phyloP scores from a whole-genome alignment of 35 echinoderm and acorn worm species.

The Amphiura filiformis region DNA sequence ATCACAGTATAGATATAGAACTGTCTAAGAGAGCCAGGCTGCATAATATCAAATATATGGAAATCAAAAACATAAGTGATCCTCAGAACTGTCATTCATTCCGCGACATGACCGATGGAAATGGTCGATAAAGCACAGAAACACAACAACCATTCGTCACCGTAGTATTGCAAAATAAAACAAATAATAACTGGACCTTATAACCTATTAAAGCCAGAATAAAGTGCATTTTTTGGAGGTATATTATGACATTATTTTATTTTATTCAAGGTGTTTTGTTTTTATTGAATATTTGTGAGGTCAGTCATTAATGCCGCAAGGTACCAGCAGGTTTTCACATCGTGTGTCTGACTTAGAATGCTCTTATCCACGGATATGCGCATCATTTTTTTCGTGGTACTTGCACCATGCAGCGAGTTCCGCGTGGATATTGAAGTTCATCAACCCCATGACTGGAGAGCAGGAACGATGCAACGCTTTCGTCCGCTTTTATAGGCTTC shows the following conservation, averaged over 20 bases:
- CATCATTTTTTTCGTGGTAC: background rate
- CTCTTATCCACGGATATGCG: conserved; percentile 10
- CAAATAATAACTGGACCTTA: no score
- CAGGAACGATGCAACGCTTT: no score
- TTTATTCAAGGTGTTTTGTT: background rate
- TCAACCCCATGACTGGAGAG: background rate
- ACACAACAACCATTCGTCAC: background rate
- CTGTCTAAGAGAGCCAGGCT: background rate
- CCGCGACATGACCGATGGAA: background rate
- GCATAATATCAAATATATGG: conserved; percentile 12
- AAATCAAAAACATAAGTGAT: conserved; percentile 12
- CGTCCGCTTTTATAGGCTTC: background rate
- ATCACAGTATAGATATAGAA: background rate
- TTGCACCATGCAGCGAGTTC: background rate
- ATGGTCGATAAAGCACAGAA: background rate
- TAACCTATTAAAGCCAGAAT: no score
- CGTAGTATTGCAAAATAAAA: background rate
- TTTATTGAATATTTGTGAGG: conserved; percentile 4
- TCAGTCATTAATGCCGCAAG: conserved; percentile 1
- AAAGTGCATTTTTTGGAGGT: background rate
- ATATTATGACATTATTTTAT: background rate
- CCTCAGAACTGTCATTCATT: background rate
- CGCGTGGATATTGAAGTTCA: conserved; percentile 13
- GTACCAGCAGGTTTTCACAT: background rate
- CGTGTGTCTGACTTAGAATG: background rate